A percentile compares a stretch with the other conserved stretches of the same genome.
Evolutionary conservation across 2,888 invertebrate species (phyloP).

Genomic region (Limnephilus marmoratus): DNA sequence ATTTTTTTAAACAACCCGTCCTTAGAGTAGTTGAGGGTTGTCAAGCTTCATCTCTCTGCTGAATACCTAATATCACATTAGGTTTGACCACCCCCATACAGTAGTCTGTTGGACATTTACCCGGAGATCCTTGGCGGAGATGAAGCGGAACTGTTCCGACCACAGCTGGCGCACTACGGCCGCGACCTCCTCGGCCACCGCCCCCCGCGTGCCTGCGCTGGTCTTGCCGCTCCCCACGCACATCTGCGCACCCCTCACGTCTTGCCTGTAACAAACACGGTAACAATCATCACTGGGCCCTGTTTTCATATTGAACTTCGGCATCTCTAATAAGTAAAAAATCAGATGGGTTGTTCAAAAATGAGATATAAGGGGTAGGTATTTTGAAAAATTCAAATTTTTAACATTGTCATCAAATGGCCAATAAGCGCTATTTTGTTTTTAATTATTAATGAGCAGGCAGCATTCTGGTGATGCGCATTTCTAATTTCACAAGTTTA

Average conservation of each 20-base stretch:
- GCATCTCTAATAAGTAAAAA: no score
- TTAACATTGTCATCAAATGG: no score
- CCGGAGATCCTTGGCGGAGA: conserved; percentile 88
- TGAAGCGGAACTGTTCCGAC: conserved; percentile 88
- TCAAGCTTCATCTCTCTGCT: background rate
- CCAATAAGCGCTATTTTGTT: background rate
- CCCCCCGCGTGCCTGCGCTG: conserved; percentile 79
- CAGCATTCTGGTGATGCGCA: no score
- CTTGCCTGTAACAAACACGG: conserved; percentile 46
- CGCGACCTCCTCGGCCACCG: conserved; percentile 89
- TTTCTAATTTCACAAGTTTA: no score
- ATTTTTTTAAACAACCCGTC: no score
- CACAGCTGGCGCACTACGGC: conserved; percentile 89
- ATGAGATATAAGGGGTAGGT: no score
- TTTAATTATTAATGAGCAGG: background rate
- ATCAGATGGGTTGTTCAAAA: no score
- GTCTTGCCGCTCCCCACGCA: conserved; percentile 63
- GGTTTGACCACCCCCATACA: background rate
- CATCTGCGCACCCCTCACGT: conserved; percentile 53
- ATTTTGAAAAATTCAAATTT: no score
- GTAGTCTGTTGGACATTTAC: conserved; percentile 72
- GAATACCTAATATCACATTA: background rate
- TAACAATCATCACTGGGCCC: background rate
- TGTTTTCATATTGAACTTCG: background rate
- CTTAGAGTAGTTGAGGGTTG: background rate